phyloP scores from a whole-genome alignment of 2,888 invertebrate species.

The Pammene fasciana region DNA sequence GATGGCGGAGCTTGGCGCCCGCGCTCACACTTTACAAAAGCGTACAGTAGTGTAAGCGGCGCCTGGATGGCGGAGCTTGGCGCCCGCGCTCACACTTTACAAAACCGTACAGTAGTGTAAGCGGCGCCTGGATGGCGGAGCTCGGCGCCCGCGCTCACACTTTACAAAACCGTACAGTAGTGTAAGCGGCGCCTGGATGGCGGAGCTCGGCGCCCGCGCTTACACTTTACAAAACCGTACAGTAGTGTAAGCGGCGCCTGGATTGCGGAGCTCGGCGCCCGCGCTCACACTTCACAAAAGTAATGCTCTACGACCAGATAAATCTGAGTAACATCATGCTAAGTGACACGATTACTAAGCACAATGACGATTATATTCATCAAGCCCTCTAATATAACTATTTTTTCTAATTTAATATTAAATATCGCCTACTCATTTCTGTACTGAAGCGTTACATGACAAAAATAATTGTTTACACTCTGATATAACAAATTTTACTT shows the following conservation, averaged over 20 bases:
- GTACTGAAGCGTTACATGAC: conserved; percentile 76
- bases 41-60: too few relatives aligned
- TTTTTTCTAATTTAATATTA: conserved; percentile 72
- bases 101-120: conserved; percentile 46
- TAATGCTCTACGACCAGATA: conserved; percentile 63
- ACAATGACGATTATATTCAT: conserved; percentile 82
- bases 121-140: background rate
- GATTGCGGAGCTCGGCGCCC: background rate
- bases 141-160: background rate
- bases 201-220: background rate
- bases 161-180: too few relatives aligned
- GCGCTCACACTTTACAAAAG: too few relatives aligned
- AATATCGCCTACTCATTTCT: conserved; percentile 76
- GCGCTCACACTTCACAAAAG: conserved; percentile 22
- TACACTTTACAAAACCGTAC: too few relatives aligned
- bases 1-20: background rate
- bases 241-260: too few relatives aligned
- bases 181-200: conserved; percentile 19
- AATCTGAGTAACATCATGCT: conserved; percentile 75
- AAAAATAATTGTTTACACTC: conserved; percentile 56
- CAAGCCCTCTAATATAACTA: conserved; percentile 80
- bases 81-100: conserved; percentile 9
- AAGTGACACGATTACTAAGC: conserved; percentile 78
- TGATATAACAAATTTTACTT: conserved; percentile 36
- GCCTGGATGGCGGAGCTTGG: background rate